These are phyloP conservation scores for Schlechtendalia chinensis DNA, from an alignment of 1,140 invertebrate species.

Conservation along the genomic window DNA sequence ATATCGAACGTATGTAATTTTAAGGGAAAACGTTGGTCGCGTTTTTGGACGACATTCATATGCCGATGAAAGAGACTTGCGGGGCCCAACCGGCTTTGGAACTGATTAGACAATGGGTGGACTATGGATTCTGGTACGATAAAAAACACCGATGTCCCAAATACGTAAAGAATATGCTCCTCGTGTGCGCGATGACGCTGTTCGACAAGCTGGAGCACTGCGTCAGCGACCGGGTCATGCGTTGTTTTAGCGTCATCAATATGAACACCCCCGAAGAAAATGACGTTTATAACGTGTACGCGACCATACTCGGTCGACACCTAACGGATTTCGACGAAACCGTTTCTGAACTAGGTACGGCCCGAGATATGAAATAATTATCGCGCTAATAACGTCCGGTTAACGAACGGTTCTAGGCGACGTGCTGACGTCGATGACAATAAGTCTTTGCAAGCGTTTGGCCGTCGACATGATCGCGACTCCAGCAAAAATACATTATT, in stretches of 20 bases:
- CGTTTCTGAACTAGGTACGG: conserved; percentile 6
- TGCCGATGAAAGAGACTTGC: conserved; percentile 80
- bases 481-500: conserved; percentile 86
- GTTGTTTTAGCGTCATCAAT: conserved; percentile 8
- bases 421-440: conserved; percentile 84
- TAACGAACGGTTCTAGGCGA: not conserved
- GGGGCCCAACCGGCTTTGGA: conserved; percentile 91
- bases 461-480: conserved; percentile 75
- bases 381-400: no score
- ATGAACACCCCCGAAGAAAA: not conserved
- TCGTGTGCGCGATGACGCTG: conserved; percentile 10
- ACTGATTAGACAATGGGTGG: conserved; percentile 86
- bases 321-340: conserved; percentile 21
- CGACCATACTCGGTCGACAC: conserved; percentile 2
- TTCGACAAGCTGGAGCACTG: not conserved
- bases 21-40: conserved; percentile 73
- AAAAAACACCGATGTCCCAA: conserved; percentile 59
- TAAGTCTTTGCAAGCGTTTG: conserved; percentile 77
- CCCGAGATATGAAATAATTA: no score
- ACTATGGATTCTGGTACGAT: conserved; percentile 93
- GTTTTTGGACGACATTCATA: conserved; percentile 75
- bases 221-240: not conserved
- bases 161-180: conserved; percentile 24
- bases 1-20: not conserved
- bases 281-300: conserved; percentile 2